Evolutionary conservation across 2,888 invertebrate species (phyloP).

Genomic region (Erpobdella octoculata): DNA sequence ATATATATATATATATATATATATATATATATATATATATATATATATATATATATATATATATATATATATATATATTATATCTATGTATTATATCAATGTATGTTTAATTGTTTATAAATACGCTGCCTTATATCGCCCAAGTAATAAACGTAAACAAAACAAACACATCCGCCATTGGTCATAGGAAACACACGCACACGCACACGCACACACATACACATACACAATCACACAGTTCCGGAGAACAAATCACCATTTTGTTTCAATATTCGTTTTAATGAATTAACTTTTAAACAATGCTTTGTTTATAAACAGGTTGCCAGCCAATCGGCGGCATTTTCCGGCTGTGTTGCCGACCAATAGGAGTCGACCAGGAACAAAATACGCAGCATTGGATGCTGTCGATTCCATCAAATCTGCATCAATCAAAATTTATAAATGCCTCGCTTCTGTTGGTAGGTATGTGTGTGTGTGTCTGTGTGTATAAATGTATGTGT

Average conservation of each 20-base stretch:
- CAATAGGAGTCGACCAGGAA: neutral
- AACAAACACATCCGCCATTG: no score
- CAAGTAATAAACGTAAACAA: no score
- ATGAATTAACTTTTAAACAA: slow-evolving; percentile 7
- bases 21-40: neutral
- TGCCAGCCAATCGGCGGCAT: neutral
- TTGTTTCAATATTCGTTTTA: neutral
- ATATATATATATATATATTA: neutral
- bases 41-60: neutral
- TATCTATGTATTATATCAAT: no score
- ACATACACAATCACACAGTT: neutral
- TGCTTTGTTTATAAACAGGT: neutral
- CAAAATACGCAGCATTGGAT: neutral
- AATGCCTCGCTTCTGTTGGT: neutral
- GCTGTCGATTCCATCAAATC: neutral
- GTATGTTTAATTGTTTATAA: no score
- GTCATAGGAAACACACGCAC: no score
- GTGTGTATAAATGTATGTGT: neutral
- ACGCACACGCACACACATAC: slow-evolving; percentile 2
- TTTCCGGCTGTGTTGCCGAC: neutral
- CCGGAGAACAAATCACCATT: neutral
- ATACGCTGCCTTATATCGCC: no score
- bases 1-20: neutral
- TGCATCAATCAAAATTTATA: neutral
- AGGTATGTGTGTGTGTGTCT: neutral